These are phyloP conservation scores for Acanthurus tractus DNA, from an alignment of 2,797 vertebrate genomes.

Conservation along the genomic window DNA sequence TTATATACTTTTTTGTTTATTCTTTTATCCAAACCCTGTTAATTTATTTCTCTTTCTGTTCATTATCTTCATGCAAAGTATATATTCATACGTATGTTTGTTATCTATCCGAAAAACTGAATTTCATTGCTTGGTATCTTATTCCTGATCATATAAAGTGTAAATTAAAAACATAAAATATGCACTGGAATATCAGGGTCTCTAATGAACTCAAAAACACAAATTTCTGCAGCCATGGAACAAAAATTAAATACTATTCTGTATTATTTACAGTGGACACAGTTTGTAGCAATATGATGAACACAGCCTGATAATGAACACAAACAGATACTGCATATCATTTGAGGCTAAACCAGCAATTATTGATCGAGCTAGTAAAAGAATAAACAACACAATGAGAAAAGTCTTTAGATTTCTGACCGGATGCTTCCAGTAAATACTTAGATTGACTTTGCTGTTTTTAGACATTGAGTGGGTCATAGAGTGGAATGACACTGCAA, in stretches of 20 bases:
- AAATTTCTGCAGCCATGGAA: background rate
- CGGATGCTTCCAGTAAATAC: slow-evolving; percentile 38
- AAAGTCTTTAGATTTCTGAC: slow-evolving; percentile 17
- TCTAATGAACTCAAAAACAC: no score
- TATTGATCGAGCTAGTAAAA: background rate
- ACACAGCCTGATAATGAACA: background rate
- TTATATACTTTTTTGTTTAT: no score
- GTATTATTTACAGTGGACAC: background rate
- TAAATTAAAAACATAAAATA: no score
- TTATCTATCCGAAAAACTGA: background rate
- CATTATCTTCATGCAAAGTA: no score
- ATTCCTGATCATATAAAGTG: background rate
- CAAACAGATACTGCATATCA: slow-evolving; percentile 27
- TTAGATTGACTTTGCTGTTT: slow-evolving; percentile 24
- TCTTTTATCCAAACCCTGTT: no score
- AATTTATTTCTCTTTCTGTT: no score
- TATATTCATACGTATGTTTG: background rate
- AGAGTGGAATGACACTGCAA: slow-evolving; percentile 58
- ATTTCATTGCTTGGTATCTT: background rate
- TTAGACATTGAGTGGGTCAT: slow-evolving; percentile 39
- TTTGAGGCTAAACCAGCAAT: background rate
- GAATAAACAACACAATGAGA: slow-evolving; percentile 10
- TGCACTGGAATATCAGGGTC: no score
- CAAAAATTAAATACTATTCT: background rate
- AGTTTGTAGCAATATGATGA: slow-evolving; percentile 17